Evolutionary conservation across 2,113 vertebrate genomes (phyloP), one percentile per base, ranked within the genome.

Genomic region (Macroglossus sobrinus): DNA sequence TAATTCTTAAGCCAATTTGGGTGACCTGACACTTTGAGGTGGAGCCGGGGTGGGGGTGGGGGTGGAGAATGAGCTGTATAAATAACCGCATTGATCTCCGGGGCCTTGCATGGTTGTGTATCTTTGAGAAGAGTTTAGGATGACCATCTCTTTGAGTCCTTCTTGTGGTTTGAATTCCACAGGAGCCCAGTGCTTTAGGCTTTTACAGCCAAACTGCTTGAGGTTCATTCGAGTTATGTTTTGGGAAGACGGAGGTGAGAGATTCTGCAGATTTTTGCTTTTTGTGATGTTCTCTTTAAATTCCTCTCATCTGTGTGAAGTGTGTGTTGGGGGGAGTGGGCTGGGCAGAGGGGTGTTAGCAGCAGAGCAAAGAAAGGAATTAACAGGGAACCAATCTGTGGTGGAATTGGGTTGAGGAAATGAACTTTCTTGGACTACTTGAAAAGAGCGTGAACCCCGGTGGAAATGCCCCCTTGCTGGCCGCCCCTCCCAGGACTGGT

Each of bases 151-250:
- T 45, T 50, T 53, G 78, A 76, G 4, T 33, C 38, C 24, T 12
- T 84, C 40, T 71, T 81, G 68, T 35, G 66, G 33, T 88, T 71
- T 80, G 93, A 89, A 85, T 94, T 81, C 22, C 2, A 7, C 2
- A 40, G 68, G 38, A 72, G 22, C 3, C 35, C 22, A n/a, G 66
- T 74, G 69, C 19, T 72, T 63, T 7, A 53, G 79, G 53, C 40
- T 85, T 68, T 40, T 33, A 7, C 22, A 89, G 59, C 64, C 85
- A 59, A 68, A 53, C 26, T 13, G 15, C 21, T 38, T 28, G 74
- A 45, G 5, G 35, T 45, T 69, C 24, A 3, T 75, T 82, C 2
- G 5, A 61, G 40, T 87, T 90, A 50, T 16, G 35, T 79, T 71
- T 82, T 79, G 19, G 47, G 59, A 91, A 68, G 43, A n/a, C 0